Conservation (phyloP, 1,140 invertebrate species). For the Probaryconus sp. region DNA sequence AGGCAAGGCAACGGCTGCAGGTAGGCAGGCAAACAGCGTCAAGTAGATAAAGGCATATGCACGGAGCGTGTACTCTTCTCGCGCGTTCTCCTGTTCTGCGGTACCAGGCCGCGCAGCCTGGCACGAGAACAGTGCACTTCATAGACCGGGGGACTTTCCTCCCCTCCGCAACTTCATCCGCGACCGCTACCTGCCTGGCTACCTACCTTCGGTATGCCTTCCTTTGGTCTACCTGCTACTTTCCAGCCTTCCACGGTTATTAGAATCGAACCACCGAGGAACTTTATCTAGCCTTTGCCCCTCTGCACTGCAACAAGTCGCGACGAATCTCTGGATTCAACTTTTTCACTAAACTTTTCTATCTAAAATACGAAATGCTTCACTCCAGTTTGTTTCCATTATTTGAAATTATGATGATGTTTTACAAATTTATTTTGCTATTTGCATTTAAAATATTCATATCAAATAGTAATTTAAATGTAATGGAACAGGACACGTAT, state of each 20-base stretch:
- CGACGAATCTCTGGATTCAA: too few relatives aligned
- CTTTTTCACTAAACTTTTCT: too few relatives aligned
- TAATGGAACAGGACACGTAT: too few relatives aligned
- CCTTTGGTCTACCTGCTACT: conserved; percentile 51
- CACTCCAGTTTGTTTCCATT: too few relatives aligned
- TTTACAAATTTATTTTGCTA: too few relatives aligned
- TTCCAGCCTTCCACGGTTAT: conserved; percentile 41
- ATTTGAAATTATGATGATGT: too few relatives aligned
- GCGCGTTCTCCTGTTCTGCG: conserved; percentile 63
- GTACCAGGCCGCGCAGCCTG: conserved; percentile 74
- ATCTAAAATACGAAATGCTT: too few relatives aligned
- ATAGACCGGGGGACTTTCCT: conserved; percentile 67
- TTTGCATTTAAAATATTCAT: too few relatives aligned
- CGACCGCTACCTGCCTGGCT: conserved; percentile 48
- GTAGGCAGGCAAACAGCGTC: conserved; percentile 48
- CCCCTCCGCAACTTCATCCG: conserved; percentile 56
- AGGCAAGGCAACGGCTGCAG: conserved; percentile 29
- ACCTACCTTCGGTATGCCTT: conserved; percentile 56
- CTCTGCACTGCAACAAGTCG: too few relatives aligned
- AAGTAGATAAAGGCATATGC: conserved; percentile 64
- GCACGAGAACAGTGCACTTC: conserved; percentile 73
- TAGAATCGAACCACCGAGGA: conserved; percentile 34
- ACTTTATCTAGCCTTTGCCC: too few relatives aligned
- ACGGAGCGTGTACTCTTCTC: conserved; percentile 61
- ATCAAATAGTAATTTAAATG: too few relatives aligned